Percentiles rank a stretch among this genome's conserved stretches.
These are phyloP conservation scores for Lathamus discolor DNA, from an alignment of 2,113 vertebrate species.

Conservation along the genomic window DNA sequence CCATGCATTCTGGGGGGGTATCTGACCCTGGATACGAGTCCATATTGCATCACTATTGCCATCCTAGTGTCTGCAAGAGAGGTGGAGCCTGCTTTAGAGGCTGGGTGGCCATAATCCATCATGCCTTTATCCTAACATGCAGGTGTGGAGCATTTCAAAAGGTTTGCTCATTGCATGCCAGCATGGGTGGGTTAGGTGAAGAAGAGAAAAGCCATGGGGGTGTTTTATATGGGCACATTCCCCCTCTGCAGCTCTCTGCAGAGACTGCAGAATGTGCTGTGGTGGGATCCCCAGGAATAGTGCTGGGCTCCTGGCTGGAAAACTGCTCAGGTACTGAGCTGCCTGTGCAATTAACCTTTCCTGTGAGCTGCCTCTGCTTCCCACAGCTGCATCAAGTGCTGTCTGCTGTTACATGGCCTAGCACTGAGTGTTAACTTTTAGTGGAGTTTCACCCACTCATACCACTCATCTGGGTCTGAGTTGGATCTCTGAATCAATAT, in stretches of 20 bases:
- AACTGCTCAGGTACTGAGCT: neutral
- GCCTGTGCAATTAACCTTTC: neutral
- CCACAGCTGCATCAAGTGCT: neutral
- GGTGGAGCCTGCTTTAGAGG: neutral
- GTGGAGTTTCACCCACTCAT: neutral
- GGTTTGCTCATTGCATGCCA: neutral
- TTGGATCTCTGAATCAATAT: neutral
- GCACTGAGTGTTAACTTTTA: neutral
- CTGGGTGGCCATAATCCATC: neutral
- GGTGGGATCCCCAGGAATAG: neutral
- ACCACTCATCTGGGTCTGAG: neutral
- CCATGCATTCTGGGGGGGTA: rapidly evolving
- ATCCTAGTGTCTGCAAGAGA: neutral
- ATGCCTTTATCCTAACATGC: neutral
- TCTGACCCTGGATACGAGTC: neutral
- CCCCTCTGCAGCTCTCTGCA: neutral
- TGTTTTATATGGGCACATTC: neutral
- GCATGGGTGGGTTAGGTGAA: neutral
- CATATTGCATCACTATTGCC: neutral
- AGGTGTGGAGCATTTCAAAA: neutral
- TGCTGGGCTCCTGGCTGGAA: neutral
- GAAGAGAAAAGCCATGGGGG: neutral
- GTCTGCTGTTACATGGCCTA: neutral
- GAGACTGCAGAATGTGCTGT: neutral
- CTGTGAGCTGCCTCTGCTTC: neutral